Base-by-base conservation (phyloP, 2,113 vertebrate genomes). In the Ameiurus melas region DNA sequence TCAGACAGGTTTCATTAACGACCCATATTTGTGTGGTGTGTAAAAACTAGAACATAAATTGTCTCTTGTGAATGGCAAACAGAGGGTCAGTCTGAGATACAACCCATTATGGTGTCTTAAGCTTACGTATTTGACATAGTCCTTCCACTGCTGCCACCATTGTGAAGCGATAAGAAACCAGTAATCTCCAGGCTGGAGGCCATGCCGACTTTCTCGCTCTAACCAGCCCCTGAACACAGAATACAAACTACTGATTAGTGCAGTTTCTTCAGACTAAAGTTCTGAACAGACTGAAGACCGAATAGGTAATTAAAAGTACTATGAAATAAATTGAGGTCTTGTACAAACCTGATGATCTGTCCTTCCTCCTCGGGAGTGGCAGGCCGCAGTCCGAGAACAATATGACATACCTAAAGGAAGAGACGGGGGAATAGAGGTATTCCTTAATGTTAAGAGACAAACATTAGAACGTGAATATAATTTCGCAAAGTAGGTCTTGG, bases 101-200 rank as follows among this genome's bases (percentile, higher is more conserved):
- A 68, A 33, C 5, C n/a, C 60, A 68, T 27, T 20, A 27, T 6
- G 25, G 19, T 62, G 58, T 20, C 0, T 87, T 43, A 58, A 36
- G 77, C 97, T 97, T 92, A 97, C 97, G 3, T 97, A 97, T 97
- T 95, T 97, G 89, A 97, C 97, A 89, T 97, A 97, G 83, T 97
- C 97, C 88, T 97, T 97, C 97, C 97, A 97, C 82, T 97, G 97
- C n/a, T 97, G 96, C 97, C 97, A 97, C 97, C 97, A 97, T 8
- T 95, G 96, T 92, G 96, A 95, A 16, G 96, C 96, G 90, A 97
- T 97, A 92, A 97, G 96, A 92, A 97, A 97, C 97, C 97, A 97
- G 91, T 96, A 97, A 92, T 97, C 96, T 89, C 96, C 96, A 90
- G 95, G 94, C 86, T 97, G 96, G 20, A 97, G 95, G 60, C 97